Evolutionary conservation across 2,888 invertebrate species (phyloP).

Genomic region (Xanthorhoe designata): DNA sequence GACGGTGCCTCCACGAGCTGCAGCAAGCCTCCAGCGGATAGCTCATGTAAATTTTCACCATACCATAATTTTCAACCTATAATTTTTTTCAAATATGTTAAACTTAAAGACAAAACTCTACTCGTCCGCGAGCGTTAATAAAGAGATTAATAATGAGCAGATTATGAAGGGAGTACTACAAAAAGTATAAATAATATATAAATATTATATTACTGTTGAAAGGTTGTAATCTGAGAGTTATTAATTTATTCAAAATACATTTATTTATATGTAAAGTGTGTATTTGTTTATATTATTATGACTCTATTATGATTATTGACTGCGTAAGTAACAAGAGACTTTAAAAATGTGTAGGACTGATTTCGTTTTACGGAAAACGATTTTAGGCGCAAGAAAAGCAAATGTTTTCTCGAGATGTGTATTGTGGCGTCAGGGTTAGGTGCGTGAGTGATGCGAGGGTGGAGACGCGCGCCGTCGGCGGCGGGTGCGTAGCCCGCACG

Average conservation of each 20-base stretch:
- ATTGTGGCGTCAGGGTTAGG: constrained; percentile 48
- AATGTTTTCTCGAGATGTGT: constrained; percentile 59
- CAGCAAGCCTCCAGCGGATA: constrained; percentile 9
- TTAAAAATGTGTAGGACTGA: constrained; percentile 46
- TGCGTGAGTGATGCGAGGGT: constrained; percentile 51
- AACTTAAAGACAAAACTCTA: neutral
- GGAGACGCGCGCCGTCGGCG: constrained; percentile 49
- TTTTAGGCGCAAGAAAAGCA: constrained; percentile 61
- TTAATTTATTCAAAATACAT: too few species aligned
- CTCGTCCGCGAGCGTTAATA: too few species aligned
- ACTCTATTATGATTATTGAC: too few species aligned
- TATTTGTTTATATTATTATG: too few species aligned
- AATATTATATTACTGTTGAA: too few species aligned
- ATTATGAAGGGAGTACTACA: too few species aligned
- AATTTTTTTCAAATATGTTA: neutral
- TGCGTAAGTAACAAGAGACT: neutral
- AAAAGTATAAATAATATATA: too few species aligned
- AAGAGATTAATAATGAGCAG: too few species aligned
- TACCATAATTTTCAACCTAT: neutral
- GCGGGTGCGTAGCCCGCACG: constrained; percentile 54
- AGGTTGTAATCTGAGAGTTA: neutral
- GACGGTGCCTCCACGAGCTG: constrained; percentile 11
- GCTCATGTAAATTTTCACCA: constrained; percentile 20
- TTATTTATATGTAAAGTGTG: too few species aligned
- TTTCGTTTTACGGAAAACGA: constrained; percentile 51